A percentile compares a stretch with the other conserved stretches of the same genome.
phyloP scores from a whole-genome alignment of 2,797 vertebrate species.

The Potorous gilbertii region DNA sequence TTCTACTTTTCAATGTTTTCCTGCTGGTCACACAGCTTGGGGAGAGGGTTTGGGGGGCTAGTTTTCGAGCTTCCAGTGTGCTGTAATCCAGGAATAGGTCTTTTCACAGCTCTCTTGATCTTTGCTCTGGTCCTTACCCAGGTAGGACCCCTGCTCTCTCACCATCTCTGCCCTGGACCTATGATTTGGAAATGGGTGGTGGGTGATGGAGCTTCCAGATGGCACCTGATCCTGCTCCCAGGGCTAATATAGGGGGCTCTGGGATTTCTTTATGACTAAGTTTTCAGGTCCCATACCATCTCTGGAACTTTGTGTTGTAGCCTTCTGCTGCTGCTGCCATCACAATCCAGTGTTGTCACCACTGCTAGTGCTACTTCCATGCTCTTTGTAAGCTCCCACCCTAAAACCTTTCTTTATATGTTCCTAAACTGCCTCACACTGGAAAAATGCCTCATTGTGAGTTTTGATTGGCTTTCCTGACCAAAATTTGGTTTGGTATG shows the following conservation, averaged over 20 bases:
- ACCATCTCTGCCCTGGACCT: neutral
- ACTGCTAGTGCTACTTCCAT: neutral
- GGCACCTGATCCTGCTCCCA: neutral
- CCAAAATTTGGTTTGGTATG: neutral
- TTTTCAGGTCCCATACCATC: neutral
- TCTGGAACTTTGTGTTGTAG: neutral
- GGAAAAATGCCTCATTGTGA: neutral
- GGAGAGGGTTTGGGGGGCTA: neutral
- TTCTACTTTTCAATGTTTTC: neutral
- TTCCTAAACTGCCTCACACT: neutral
- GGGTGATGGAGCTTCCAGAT: neutral
- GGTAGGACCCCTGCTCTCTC: neutral
- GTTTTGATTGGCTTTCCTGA: neutral
- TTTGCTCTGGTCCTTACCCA: neutral
- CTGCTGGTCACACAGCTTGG: neutral
- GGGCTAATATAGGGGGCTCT: neutral
- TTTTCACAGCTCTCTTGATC: neutral
- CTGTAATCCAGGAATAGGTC: neutral
- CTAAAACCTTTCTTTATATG: neutral
- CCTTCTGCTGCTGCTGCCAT: neutral
- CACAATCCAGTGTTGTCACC: neutral
- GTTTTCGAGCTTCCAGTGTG: neutral
- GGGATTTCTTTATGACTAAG: neutral
- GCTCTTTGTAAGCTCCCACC: neutral
- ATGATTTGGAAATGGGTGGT: neutral